Evolutionary conservation across 2,113 vertebrate genomes (phyloP), one percentile per base, ranked within the genome.

Genomic region (Talpa occidentalis): DNA sequence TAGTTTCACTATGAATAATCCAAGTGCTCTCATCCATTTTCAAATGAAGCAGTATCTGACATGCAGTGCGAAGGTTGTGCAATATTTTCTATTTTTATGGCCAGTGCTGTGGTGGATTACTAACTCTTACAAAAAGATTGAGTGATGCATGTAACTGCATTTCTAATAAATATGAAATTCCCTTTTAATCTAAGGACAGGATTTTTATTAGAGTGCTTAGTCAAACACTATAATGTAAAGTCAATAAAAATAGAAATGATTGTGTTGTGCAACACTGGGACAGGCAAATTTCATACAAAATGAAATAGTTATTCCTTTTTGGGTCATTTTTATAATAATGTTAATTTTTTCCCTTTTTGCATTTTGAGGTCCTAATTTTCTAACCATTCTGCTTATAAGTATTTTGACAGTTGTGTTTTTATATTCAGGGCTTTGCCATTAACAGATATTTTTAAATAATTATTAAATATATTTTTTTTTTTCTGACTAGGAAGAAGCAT

Each of bases 401-500:
- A 28, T 91, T 96, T 95, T 93, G 70, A 21, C 32, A 86, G 93
- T 87, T 73, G 0, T 96, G 8, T 79, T 11, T 95, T 81, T 72
- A 54, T 59, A 49, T 82, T 97, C 94, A 76, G 56, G 79, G 0
- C 35, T 16, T 96, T 47, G 6, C 42, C 44, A 59, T 96, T 83
- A 96, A 84, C 69, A 54, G 54, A 42, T 5, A 0, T 93, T 96
- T 90, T 90, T 80, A 49, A 80, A 35, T 95, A 92, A 96, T 88
- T 76, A 59, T 89, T 52, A 97, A 95, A 67, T 4, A 22, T 0
- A 97, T 74, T 9, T 79, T 98, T 67, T 87, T 97, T 93, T 74
- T 96, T 44, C 96, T 96, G 66, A 94, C 78, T 97, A 99, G 99
- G 99, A 99, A 97, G 99, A 99, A 98, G 99, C 99, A 74, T 97